Conservation (phyloP, 2,797 vertebrate genomes). For the Sebastolobus alascanus region DNA sequence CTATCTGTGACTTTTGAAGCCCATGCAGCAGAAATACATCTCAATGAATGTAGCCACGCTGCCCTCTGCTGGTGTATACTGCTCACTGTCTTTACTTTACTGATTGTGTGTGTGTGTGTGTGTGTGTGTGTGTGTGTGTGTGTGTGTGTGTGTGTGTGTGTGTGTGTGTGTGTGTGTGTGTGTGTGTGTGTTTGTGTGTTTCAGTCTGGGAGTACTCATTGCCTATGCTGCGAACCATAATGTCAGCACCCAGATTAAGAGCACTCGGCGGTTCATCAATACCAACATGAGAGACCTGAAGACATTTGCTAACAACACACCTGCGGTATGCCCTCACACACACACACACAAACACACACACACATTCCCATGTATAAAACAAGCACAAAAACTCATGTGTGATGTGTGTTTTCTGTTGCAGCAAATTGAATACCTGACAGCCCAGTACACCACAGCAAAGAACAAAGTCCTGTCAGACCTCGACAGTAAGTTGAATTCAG, state of each 20-base stretch:
- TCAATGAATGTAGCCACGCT: constrained; percentile 36
- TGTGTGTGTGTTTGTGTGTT: constrained; percentile 44
- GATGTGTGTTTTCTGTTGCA: constrained; percentile 69
- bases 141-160: constrained; percentile 24
- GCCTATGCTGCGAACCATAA: constrained; percentile 93
- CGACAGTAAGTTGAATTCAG: constrained; percentile 88
- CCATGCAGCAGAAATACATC: background rate
- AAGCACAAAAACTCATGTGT: background rate
- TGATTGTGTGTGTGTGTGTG: constrained; percentile 11
- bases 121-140: constrained; percentile 38
- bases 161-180: constrained; percentile 19
- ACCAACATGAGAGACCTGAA: constrained; percentile 94
- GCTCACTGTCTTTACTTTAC: background rate
- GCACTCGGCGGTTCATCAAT: constrained; percentile 87
- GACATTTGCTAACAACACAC: constrained; percentile 89
- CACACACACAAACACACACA: background rate
- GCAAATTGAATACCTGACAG: constrained; percentile 94
- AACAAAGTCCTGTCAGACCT: constrained; percentile 92
- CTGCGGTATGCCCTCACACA: constrained; percentile 83
- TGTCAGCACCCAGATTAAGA: constrained; percentile 87
- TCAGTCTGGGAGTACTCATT: constrained; percentile 79
- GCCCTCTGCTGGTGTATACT: constrained; percentile 63
- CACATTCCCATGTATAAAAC: background rate
- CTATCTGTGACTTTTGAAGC: background rate
- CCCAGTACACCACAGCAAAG: constrained; percentile 92